Evolutionary conservation across 2,888 invertebrate species (phyloP).

Genomic region (Aricia artaxerxes): DNA sequence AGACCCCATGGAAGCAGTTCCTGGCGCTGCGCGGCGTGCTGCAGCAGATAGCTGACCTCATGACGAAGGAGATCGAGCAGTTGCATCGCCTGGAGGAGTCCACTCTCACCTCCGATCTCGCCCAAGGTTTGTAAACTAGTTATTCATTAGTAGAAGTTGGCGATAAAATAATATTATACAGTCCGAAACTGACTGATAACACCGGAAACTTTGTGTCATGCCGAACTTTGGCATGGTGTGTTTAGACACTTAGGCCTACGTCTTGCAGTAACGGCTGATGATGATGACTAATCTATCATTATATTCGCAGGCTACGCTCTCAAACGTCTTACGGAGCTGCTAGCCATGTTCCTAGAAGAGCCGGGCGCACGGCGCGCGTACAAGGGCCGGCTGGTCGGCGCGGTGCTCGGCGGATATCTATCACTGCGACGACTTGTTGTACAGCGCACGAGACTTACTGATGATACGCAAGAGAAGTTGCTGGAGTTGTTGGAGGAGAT

Average conservation of each 20-base stretch:
- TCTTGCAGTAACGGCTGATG: too few species aligned
- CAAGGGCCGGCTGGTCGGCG: slow-evolving; percentile 93
- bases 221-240: too few species aligned
- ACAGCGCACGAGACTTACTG: slow-evolving; percentile 95
- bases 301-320: slow-evolving; percentile 86
- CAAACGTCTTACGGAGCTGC: slow-evolving; percentile 92
- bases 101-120: slow-evolving; percentile 94
- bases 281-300: neutral
- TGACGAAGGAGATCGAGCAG: slow-evolving; percentile 93
- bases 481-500: slow-evolving; percentile 96
- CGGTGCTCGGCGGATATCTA: slow-evolving; percentile 96
- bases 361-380: slow-evolving; percentile 92
- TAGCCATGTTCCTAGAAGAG: slow-evolving; percentile 93
- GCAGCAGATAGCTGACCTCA: slow-evolving; percentile 89
- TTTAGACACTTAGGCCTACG: too few species aligned
- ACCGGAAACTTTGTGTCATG: too few species aligned
- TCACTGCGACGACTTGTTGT: slow-evolving; percentile 94
- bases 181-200: too few species aligned
- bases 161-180: too few species aligned
- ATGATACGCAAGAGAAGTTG: slow-evolving; percentile 97
- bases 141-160: too few species aligned
- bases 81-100: slow-evolving; percentile 94
- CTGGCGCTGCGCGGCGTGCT: slow-evolving; percentile 93
- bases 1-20: slow-evolving; percentile 96
- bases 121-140: slow-evolving; percentile 81